Conservation (phyloP, 2,888 invertebrate genomes). For the Zhuqinia jingwanae region DNA sequence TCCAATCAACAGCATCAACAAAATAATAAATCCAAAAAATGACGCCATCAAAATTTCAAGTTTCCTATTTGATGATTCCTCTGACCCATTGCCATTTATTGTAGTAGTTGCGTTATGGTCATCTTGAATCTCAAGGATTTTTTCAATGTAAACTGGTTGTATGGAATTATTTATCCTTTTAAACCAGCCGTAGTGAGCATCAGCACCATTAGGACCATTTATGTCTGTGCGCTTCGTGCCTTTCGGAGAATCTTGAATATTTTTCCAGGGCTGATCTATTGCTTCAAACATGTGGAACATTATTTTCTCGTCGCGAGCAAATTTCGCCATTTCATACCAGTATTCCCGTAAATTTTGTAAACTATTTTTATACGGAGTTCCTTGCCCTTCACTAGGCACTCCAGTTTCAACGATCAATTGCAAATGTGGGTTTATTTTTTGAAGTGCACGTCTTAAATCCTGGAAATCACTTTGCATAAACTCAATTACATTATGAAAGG, state of each 20-base stretch:
- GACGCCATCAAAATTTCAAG: not conserved
- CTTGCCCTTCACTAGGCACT: slow-evolving; percentile 68
- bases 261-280: slow-evolving; percentile 72
- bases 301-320: slow-evolving; percentile 42
- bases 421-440: slow-evolving; percentile 56
- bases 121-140: slow-evolving; percentile 21
- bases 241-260: slow-evolving; percentile 27
- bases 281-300: slow-evolving; percentile 74
- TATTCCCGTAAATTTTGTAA: slow-evolving; percentile 40
- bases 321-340: slow-evolving; percentile 63
- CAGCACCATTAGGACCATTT: slow-evolving; percentile 54
- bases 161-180: slow-evolving; percentile 41
- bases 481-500: not conserved
- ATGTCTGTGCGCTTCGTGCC: not conserved
- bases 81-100: no score
- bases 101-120: not conserved
- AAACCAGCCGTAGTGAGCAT: slow-evolving; percentile 70
- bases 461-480: slow-evolving; percentile 23
- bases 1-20: not conserved
- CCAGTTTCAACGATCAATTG: slow-evolving; percentile 67
- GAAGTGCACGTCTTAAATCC: not conserved
- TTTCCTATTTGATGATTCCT: not conserved
- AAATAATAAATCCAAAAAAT: slow-evolving; percentile 26
- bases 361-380: slow-evolving; percentile 36
- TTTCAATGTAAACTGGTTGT: slow-evolving; percentile 64